A percentile compares a stretch with the other conserved stretches of the same genome.
Conservation (phyloP, 2,888 invertebrate genomes). For the Catocala fraxini region DNA sequence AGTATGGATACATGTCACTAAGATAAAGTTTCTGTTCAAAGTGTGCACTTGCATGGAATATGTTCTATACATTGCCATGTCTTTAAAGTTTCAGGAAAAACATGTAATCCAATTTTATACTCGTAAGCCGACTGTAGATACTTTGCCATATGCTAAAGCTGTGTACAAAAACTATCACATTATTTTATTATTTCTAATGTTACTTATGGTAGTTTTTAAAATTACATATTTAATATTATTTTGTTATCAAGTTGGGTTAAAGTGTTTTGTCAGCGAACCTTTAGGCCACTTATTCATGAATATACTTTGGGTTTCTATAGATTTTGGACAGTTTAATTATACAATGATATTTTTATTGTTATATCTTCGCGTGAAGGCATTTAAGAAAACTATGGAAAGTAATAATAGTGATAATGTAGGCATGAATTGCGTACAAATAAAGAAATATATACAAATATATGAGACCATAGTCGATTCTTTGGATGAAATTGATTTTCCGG, state of each 20-base stretch:
- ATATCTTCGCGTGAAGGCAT: not conserved
- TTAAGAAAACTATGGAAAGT: not conserved
- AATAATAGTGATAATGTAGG: not conserved
- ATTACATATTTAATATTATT: not conserved
- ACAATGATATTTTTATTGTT: not conserved
- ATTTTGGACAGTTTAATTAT: not conserved
- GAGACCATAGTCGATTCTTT: not conserved
- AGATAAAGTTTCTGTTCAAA: not conserved
- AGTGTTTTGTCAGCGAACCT: not conserved
- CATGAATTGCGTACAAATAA: not conserved
- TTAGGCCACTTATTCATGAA: not conserved
- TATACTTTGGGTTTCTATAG: not conserved
- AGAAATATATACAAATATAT: not conserved
- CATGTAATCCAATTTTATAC: not conserved
- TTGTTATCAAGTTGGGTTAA: not conserved
- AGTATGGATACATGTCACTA: not conserved
- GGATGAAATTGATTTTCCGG: not conserved
- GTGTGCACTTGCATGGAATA: not conserved
- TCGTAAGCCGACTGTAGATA: not conserved
- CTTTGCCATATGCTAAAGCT: not conserved
- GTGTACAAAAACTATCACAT: not conserved
- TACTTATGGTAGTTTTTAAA: not conserved
- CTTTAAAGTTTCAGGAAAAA: not conserved
- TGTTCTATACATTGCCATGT: not conserved
- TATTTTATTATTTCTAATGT: not conserved